Evolutionary conservation across 2,113 vertebrate genomes (phyloP).

Genomic region (Mobula birostris): DNA sequence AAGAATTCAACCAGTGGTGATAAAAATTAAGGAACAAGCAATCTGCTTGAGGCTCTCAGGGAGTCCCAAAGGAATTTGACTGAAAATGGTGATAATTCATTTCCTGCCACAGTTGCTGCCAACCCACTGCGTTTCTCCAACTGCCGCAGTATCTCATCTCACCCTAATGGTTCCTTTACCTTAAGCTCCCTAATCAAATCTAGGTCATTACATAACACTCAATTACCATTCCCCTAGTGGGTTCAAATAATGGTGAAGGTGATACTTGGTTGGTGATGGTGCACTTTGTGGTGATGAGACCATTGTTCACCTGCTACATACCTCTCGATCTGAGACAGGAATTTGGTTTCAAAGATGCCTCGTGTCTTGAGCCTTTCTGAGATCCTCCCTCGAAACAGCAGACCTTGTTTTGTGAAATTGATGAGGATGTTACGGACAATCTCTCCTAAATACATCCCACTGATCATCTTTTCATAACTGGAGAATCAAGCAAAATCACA

Average conservation of each 20-base stretch:
- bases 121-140: no score
- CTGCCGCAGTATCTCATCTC: no score
- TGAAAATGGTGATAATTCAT: no score
- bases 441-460: slow-evolving; percentile 95
- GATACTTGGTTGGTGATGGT: neutral
- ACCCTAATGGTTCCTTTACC: no score
- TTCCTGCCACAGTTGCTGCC: no score
- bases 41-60: no score
- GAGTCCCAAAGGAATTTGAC: no score
- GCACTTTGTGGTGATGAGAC: neutral
- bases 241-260: neutral
- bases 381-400: slow-evolving; percentile 85
- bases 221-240: no score
- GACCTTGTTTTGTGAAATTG: slow-evolving; percentile 77
- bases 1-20: neutral
- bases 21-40: neutral
- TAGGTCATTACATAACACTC: no score
- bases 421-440: slow-evolving; percentile 87
- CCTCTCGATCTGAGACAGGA: slow-evolving; percentile 95
- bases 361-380: slow-evolving; percentile 84
- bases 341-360: slow-evolving; percentile 93
- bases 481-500: neutral
- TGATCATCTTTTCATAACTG: slow-evolving; percentile 98
- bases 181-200: no score
- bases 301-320: slow-evolving; percentile 44